Evolutionary conservation across 1,140 invertebrate species (phyloP).

Genomic region (Danaus plexippus): DNA sequence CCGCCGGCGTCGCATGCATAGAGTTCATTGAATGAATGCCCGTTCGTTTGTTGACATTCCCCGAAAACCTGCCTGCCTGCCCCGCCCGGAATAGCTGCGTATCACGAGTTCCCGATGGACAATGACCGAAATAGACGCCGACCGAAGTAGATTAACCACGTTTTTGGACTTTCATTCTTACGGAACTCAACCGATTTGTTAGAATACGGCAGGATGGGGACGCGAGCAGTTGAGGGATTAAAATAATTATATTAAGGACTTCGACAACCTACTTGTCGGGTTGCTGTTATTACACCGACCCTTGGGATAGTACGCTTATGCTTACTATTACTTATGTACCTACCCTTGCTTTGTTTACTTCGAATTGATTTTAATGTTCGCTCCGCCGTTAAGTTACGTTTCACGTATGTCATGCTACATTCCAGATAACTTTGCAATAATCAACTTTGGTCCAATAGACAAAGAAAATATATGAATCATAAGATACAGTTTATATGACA

Average conservation of each 20-base stretch:
- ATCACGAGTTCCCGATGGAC: conserved; percentile 59
- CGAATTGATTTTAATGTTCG: too few relatives aligned
- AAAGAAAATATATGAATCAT: not conserved
- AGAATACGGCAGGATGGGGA: conserved; percentile 42
- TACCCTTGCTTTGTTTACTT: too few relatives aligned
- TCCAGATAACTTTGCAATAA: conserved; percentile 10
- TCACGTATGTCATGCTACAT: not conserved
- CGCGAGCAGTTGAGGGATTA: conserved; percentile 28
- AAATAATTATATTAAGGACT: conserved; percentile 20
- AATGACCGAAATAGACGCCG: conserved; percentile 59
- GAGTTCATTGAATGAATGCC: conserved; percentile 66
- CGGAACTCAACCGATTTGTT: conserved; percentile 31
- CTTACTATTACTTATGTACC: too few relatives aligned
- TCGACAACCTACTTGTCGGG: conserved; percentile 15
- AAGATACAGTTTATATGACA: conserved; percentile 4
- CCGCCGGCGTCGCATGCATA: conserved; percentile 52
- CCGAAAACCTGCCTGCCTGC: conserved; percentile 68
- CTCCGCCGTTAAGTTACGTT: too few relatives aligned
- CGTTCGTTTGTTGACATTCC: conserved; percentile 68
- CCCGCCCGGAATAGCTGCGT: conserved; percentile 59
- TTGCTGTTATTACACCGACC: conserved; percentile 17
- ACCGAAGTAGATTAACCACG: conserved; percentile 46
- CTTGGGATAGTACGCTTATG: conserved; percentile 8
- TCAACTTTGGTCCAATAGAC: not conserved
- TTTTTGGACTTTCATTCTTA: conserved; percentile 48